phyloP scores from a whole-genome alignment of 2,888 invertebrate genomes.

The Patella caerulea region DNA sequence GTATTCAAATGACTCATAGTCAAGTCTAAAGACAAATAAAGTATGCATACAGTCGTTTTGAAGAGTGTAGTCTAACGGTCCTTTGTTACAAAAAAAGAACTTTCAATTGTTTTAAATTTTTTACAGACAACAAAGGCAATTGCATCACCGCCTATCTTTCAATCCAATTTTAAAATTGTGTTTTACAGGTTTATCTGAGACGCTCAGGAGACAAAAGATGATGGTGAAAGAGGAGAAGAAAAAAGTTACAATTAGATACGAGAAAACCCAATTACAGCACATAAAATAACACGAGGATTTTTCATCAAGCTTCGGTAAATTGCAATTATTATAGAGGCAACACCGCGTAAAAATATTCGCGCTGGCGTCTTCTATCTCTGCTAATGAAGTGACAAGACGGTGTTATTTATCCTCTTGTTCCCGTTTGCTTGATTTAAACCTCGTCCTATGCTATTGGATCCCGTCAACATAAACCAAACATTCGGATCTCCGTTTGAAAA shows the following conservation, averaged over 20 bases:
- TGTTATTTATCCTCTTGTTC: background rate
- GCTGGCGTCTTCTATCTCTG: background rate
- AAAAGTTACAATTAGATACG: background rate
- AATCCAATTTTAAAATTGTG: no score
- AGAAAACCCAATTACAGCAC: slow-evolving; percentile 1
- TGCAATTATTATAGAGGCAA: slow-evolving; percentile 10
- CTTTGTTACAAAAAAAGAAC: no score
- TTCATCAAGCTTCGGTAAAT: slow-evolving; percentile 11
- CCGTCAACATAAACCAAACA: slow-evolving; percentile 13
- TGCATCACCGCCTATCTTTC: no score
- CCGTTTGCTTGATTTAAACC: slow-evolving; percentile 7
- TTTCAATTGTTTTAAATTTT: no score
- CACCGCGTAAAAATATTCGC: slow-evolving; percentile 6
- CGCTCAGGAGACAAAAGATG: no score
- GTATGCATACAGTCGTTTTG: no score
- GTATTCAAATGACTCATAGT: no score
- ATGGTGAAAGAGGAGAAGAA: no score
- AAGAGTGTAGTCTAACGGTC: no score
- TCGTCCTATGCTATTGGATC: slow-evolving; percentile 1
- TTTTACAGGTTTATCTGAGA: no score
- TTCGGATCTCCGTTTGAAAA: background rate
- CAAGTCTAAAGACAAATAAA: no score
- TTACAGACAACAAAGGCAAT: no score
- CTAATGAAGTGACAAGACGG: slow-evolving; percentile 4
- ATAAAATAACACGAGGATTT: slow-evolving; percentile 8